Percentiles rank a stretch among this genome's conserved stretches.
Evolutionary conservation across 2,888 invertebrate species (phyloP).

Genomic region (Melinaea menophilus): DNA sequence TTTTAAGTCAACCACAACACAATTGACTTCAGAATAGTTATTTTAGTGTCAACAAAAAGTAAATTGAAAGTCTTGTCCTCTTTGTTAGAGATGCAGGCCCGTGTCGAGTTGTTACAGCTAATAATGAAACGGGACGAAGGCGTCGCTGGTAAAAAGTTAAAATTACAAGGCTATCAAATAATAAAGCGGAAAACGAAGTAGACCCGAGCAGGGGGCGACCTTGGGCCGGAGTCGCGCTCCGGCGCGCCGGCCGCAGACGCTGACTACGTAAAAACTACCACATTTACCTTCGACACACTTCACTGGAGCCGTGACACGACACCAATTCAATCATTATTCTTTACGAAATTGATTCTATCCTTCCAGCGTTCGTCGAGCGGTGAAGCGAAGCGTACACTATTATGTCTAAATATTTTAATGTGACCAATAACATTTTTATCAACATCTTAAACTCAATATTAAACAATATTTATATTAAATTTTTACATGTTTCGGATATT

Average conservation of each 20-base stretch:
- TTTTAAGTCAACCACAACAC: not conserved
- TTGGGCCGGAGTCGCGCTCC: slow-evolving; percentile 61
- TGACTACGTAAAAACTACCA: slow-evolving; percentile 51
- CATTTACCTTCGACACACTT: slow-evolving; percentile 53
- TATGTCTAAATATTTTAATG: no score
- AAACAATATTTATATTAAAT: no score
- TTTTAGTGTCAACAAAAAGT: slow-evolving; percentile 20
- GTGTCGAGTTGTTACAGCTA: slow-evolving; percentile 35
- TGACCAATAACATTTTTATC: no score
- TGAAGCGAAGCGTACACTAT: no score
- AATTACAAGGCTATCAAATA: slow-evolving; percentile 56
- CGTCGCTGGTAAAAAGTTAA: slow-evolving; percentile 38
- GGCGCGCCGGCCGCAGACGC: slow-evolving; percentile 45
- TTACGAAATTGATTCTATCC: not conserved
- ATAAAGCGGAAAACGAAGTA: slow-evolving; percentile 54
- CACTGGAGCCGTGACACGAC: slow-evolving; percentile 39
- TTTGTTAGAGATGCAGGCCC: slow-evolving; percentile 40
- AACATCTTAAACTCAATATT: no score
- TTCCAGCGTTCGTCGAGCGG: no score
- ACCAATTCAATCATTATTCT: slow-evolving; percentile 22
- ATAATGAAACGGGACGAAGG: slow-evolving; percentile 41
- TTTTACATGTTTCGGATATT: no score
- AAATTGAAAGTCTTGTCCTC: slow-evolving; percentile 19
- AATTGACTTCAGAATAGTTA: slow-evolving; percentile 18
- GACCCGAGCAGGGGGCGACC: slow-evolving; percentile 51